Base-by-base conservation (phyloP, 1,140 invertebrate species). In the Pseudomyrmex cubaensis region DNA sequence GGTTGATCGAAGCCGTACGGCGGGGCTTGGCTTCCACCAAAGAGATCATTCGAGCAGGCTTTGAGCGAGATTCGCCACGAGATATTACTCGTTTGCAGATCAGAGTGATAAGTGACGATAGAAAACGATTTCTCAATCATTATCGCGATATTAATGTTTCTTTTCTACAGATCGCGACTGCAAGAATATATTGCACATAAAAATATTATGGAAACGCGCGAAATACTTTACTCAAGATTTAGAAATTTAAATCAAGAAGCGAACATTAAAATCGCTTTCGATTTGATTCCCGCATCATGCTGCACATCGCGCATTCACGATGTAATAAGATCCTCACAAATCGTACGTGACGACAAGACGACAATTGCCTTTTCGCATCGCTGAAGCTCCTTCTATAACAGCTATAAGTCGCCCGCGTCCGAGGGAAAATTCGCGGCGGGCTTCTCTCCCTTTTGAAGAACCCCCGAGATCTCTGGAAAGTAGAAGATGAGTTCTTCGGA, bases 401-500 rank as follows among this genome's bases (percentile, higher is more conserved):
- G 20, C 13, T 61, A 25, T 25, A 61, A 80, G 76, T 44, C 69
- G 69, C 0, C 10, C 66, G 76, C 15, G 54, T 69, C 44, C 76
- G 66, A 61, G 54, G 77, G 74, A 76, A 57, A 80, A 85, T 87
- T 82, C 64, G 66, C 67, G 56, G 3, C 48, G 84, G 52, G 74
- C 48, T 83, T 59, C 62, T n/a, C 35, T 66, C 56, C 62, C 52
- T 78, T 83, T 69, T 78, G 64, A 78, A 77, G 82, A 76, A 61
- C 46, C 46, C 63, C 50, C 48, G 20, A 46, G 64, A 77, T 74
- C 69, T 59, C 57, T 73, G 74, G 59, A 78, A 84, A 84, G 82
- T 84, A 61, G 64, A 83, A 70, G 85, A 86, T 83, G 84, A 85
- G 61, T 72, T 86, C 77, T 13, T 66, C 74, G 70, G 86, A 84